These are phyloP conservation scores for Hermaeophaga mercurialis DNA, from an alignment of 2,888 invertebrate genomes.

Conservation along the genomic window DNA sequence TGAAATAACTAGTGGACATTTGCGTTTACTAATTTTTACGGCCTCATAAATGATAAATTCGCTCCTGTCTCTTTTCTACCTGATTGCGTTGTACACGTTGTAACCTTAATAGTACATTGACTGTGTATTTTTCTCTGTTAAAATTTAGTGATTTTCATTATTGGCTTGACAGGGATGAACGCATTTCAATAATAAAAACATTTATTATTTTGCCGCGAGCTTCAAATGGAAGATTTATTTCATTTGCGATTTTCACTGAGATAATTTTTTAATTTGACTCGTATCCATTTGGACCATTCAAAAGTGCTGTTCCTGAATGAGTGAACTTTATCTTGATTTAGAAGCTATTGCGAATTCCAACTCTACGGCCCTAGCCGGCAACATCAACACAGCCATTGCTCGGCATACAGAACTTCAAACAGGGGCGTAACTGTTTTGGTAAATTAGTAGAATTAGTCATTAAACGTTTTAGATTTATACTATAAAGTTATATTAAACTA, in stretches of 20 bases:
- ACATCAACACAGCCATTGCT: constrained; percentile 29
- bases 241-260: constrained; percentile 27
- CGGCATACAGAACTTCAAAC: constrained; percentile 20
- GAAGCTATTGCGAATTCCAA: constrained; percentile 33
- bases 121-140: background rate
- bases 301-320: constrained; percentile 34
- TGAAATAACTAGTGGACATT: no score
- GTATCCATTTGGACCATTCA: constrained; percentile 33
- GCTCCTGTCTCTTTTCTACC: no score
- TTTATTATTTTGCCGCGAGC: constrained; percentile 24
- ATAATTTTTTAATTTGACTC: constrained; percentile 35
- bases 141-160: constrained; percentile 9
- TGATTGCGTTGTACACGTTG: no score
- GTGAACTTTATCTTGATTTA: constrained; percentile 35
- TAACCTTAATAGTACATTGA: no score
- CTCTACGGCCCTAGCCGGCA: constrained; percentile 26
- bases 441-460: no score
- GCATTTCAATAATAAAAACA: constrained; percentile 25
- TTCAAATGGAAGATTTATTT: constrained; percentile 30
- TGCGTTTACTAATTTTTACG: no score
- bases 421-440: no score
- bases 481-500: no score
- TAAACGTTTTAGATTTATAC: no score
- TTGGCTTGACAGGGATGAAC: constrained; percentile 13
- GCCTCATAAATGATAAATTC: no score